Evolutionary conservation across 2,113 vertebrate genomes (phyloP).

Genomic region (Hassar affinis): DNA sequence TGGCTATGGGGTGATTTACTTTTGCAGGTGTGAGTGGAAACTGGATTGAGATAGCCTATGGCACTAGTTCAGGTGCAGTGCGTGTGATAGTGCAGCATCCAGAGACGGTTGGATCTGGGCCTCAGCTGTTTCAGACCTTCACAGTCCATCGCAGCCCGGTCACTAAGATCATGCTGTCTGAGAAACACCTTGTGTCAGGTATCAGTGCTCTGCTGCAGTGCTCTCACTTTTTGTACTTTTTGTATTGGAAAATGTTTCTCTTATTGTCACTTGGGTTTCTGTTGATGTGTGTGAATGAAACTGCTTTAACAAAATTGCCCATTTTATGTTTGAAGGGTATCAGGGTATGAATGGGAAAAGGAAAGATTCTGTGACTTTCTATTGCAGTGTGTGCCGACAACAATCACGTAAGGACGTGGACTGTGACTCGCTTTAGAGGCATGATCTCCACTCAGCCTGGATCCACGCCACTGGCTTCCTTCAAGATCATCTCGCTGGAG

Average conservation of each 20-base stretch:
- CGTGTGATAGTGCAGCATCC: constrained; percentile 92
- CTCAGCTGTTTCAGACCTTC: constrained; percentile 93
- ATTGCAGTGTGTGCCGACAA: constrained; percentile 86
- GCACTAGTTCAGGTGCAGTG: constrained; percentile 85
- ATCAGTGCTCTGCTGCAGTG: background rate
- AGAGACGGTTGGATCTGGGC: constrained; percentile 86
- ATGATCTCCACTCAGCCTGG: constrained; percentile 94
- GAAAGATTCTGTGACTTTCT: background rate
- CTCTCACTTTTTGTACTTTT: too few relatives aligned
- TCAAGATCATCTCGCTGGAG: constrained; percentile 87
- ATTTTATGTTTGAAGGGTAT: background rate
- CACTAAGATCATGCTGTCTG: constrained; percentile 89
- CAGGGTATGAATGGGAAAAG: background rate
- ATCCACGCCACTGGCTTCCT: constrained; percentile 87
- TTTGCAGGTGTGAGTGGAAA: constrained; percentile 86
- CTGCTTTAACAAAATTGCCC: background rate
- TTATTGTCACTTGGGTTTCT: too few relatives aligned
- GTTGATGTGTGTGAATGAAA: too few relatives aligned
- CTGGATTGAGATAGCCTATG: constrained; percentile 92
- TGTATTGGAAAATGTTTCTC: too few relatives aligned
- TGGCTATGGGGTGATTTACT: constrained; percentile 2
- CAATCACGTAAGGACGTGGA: constrained; percentile 90
- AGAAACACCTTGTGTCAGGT: constrained; percentile 80
- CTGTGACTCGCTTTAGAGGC: constrained; percentile 87
- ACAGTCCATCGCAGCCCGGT: constrained; percentile 88